A percentile compares a stretch with the other conserved stretches of the same genome.
phyloP scores from a whole-genome alignment of 2,113 vertebrate species.

The Bujurquina vittata region DNA sequence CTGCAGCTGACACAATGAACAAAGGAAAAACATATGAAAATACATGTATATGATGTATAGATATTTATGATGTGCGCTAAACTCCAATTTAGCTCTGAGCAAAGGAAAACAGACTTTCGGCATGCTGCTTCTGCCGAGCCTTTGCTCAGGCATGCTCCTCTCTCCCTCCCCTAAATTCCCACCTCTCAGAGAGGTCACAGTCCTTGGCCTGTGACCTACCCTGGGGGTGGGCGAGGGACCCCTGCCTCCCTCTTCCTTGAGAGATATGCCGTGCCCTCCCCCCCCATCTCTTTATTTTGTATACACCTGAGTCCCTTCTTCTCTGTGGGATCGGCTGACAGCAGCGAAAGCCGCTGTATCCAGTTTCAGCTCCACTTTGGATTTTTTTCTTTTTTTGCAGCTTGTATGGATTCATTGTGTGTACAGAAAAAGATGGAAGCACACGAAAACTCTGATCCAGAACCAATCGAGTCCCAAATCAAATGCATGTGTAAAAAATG shows the following conservation, averaged over 20 bases:
- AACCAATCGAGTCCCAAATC: constrained; percentile 1
- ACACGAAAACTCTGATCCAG: background rate
- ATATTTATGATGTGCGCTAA: background rate
- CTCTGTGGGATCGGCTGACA: constrained; percentile 66
- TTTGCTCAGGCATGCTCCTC: constrained; percentile 76
- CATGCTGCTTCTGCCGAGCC: constrained; percentile 41
- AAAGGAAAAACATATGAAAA: background rate
- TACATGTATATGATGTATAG: background rate
- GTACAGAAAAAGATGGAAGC: background rate
- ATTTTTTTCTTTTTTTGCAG: constrained; percentile 21
- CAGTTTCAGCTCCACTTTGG: constrained; percentile 52
- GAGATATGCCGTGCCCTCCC: constrained; percentile 48
- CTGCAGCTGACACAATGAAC: background rate
- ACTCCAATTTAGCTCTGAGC: background rate
- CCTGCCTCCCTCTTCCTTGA: constrained; percentile 26
- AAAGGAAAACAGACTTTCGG: background rate
- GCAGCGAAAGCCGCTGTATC: constrained; percentile 62
- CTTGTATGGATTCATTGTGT: constrained; percentile 52
- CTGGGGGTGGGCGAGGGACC: constrained; percentile 67
- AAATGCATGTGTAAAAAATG: background rate
- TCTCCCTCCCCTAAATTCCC: constrained; percentile 76
- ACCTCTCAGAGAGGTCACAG: constrained; percentile 80
- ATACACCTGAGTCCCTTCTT: constrained; percentile 78
- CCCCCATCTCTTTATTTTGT: constrained; percentile 80
- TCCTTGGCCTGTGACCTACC: constrained; percentile 76